These are phyloP conservation scores for Oscheius sp. DNA, from an alignment of 2,888 invertebrate species.

Conservation along the genomic window DNA sequence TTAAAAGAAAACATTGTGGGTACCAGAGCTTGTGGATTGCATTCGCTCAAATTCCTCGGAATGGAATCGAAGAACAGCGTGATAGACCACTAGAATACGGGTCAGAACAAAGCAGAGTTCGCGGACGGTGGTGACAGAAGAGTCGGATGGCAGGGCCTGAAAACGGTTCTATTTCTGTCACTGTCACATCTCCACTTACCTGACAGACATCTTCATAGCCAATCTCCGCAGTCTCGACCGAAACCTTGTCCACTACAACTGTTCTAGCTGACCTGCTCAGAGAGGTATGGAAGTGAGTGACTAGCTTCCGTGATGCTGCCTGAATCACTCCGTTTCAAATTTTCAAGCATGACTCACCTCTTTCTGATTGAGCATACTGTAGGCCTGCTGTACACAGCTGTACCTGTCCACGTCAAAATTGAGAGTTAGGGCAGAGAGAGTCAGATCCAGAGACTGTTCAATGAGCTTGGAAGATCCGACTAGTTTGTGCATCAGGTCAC, in stretches of 20 bases:
- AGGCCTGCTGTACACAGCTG: slow-evolving; percentile 87
- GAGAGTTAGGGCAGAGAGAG: slow-evolving; percentile 56
- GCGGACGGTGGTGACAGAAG: slow-evolving; percentile 50
- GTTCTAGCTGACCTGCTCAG: slow-evolving; percentile 48
- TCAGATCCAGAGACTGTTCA: slow-evolving; percentile 56
- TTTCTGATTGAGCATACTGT: slow-evolving; percentile 88
- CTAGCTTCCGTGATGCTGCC: slow-evolving; percentile 47
- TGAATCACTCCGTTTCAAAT: background rate
- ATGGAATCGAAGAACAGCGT: slow-evolving; percentile 62
- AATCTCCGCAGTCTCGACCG: slow-evolving; percentile 18
- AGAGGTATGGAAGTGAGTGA: slow-evolving; percentile 44
- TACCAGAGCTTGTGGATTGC: slow-evolving; percentile 13
- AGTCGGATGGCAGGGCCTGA: slow-evolving; percentile 52
- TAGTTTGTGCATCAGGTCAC: slow-evolving; percentile 53
- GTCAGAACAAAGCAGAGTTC: slow-evolving; percentile 65
- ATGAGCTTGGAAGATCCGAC: slow-evolving; percentile 42
- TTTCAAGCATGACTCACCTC: slow-evolving; percentile 72
- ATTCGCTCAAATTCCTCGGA: slow-evolving; percentile 57
- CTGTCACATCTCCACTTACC: slow-evolving; percentile 2
- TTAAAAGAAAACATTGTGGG: too few relatives aligned
- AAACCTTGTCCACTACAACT: slow-evolving; percentile 51
- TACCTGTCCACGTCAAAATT: slow-evolving; percentile 85
- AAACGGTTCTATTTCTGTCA: background rate
- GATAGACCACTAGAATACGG: slow-evolving; percentile 59
- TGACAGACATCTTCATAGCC: slow-evolving; percentile 54